Conservation (phyloP, 2,888 invertebrate species). For the Dastarcus helophoroides region DNA sequence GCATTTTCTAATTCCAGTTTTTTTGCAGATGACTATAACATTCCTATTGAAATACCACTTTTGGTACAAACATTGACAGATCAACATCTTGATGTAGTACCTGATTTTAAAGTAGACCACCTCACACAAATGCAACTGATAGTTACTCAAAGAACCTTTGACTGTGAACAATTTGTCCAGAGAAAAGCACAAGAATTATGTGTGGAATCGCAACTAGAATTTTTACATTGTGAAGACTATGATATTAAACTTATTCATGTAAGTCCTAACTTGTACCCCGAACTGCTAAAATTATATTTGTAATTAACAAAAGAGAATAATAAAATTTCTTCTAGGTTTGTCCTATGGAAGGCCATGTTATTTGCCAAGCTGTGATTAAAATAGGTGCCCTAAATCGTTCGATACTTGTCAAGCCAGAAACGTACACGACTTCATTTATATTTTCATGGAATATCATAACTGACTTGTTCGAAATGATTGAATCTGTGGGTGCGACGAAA, state of each 20-base stretch:
- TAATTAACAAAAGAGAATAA: background rate
- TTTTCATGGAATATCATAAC: constrained; percentile 35
- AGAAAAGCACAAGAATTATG: constrained; percentile 35
- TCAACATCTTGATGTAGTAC: constrained; percentile 34
- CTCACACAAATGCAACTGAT: constrained; percentile 34
- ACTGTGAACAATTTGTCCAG: constrained; percentile 38
- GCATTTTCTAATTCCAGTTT: constrained; percentile 2
- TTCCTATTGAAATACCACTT: constrained; percentile 36
- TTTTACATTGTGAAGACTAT: constrained; percentile 36
- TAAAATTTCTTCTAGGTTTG: constrained; percentile 30
- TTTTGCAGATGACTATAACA: constrained; percentile 34
- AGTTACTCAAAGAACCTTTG: constrained; percentile 35
- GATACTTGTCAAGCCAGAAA: constrained; percentile 25
- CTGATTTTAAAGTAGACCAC: constrained; percentile 33
- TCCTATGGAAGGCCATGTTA: constrained; percentile 35
- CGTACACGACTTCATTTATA: constrained; percentile 30
- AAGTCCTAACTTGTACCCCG: no score
- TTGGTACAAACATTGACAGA: constrained; percentile 34
- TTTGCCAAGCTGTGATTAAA: constrained; percentile 36
- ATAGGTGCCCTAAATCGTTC: constrained; percentile 30
- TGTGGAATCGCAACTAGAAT: constrained; percentile 31
- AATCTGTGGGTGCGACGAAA: constrained; percentile 25
- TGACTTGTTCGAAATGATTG: constrained; percentile 32
- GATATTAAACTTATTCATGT: constrained; percentile 37
- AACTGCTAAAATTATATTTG: no score